Percentiles rank a stretch among this genome's conserved stretches.
Conservation (phyloP, 2,888 invertebrate genomes). For the Tipula vernalis region DNA sequence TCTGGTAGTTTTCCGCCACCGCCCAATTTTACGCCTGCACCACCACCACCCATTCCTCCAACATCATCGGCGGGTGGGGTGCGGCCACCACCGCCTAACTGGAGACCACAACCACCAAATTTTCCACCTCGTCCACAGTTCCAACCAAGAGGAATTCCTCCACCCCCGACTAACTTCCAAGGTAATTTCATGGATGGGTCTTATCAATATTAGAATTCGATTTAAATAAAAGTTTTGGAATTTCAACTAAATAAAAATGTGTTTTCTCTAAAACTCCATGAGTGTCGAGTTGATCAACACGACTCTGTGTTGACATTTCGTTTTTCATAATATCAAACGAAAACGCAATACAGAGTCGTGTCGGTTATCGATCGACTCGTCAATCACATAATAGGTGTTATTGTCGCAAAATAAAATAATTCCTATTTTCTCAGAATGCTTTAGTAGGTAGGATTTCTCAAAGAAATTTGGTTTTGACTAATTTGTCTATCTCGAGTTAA, state of each 20-base stretch:
- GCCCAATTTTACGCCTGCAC: slow-evolving; percentile 63
- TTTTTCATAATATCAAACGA: too few species aligned
- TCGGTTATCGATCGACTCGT: too few species aligned
- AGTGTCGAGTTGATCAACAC: too few species aligned
- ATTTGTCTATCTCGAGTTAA: too few species aligned
- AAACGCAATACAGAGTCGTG: too few species aligned
- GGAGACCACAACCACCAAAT: slow-evolving; percentile 53
- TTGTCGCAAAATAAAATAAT: too few species aligned
- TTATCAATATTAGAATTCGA: neutral
- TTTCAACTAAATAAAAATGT: neutral
- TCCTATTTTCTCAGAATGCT: too few species aligned
- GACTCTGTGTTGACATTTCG: too few species aligned
- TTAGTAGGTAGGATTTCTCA: too few species aligned
- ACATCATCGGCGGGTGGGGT: slow-evolving; percentile 30
- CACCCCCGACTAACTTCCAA: slow-evolving; percentile 28
- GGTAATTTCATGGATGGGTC: neutral
- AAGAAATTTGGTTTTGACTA: too few species aligned
- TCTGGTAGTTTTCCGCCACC: slow-evolving; percentile 33
- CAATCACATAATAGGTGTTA: too few species aligned
- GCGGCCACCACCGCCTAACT: slow-evolving; percentile 49
- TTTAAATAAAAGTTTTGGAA: neutral
- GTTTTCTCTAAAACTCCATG: neutral
- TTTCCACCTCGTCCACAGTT: slow-evolving; percentile 45
- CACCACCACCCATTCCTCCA: slow-evolving; percentile 28
- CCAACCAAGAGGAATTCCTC: slow-evolving; percentile 58